Evolutionary conservation across 2,113 vertebrate genomes (phyloP).

Genomic region (Hippocampus barbouri): DNA sequence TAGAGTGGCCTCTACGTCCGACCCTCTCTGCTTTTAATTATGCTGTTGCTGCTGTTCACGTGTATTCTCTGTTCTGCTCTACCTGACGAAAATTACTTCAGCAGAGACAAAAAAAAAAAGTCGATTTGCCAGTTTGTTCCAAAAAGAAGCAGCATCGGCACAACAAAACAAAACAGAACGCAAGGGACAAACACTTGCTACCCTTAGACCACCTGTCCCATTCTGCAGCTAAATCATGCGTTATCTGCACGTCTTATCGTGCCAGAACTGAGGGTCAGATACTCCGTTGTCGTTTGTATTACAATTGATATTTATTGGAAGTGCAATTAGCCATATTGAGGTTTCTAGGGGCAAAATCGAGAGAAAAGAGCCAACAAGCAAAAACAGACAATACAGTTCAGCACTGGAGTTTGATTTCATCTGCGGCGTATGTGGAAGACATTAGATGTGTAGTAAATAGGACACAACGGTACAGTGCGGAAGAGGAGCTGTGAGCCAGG

Average conservation of each 20-base stretch:
- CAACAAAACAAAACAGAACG: slow-evolving; percentile 55
- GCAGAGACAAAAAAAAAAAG: slow-evolving; percentile 34
- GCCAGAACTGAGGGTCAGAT: background rate
- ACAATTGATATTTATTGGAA: too few species aligned
- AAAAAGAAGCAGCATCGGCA: slow-evolving; percentile 49
- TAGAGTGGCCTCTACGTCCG: slow-evolving; percentile 55
- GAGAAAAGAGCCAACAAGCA: too few species aligned
- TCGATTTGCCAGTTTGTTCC: slow-evolving; percentile 57
- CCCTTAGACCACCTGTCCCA: slow-evolving; percentile 2
- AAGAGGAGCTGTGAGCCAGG: too few species aligned
- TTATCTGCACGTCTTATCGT: background rate
- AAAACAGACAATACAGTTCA: too few species aligned
- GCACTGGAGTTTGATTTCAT: too few species aligned
- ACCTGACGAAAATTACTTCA: slow-evolving; percentile 57
- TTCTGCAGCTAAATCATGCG: background rate
- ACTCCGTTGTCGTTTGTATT: background rate
- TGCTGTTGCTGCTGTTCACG: slow-evolving; percentile 62
- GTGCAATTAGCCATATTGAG: too few species aligned
- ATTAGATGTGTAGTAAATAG: too few species aligned
- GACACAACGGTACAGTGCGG: too few species aligned
- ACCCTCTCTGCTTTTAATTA: slow-evolving; percentile 70
- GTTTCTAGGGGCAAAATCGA: too few species aligned
- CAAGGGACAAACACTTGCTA: slow-evolving; percentile 44
- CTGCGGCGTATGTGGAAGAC: too few species aligned
- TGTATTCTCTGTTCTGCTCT: slow-evolving; percentile 65